phyloP scores from a whole-genome alignment of 1,140 invertebrate species.

The Penaeus indicus region DNA sequence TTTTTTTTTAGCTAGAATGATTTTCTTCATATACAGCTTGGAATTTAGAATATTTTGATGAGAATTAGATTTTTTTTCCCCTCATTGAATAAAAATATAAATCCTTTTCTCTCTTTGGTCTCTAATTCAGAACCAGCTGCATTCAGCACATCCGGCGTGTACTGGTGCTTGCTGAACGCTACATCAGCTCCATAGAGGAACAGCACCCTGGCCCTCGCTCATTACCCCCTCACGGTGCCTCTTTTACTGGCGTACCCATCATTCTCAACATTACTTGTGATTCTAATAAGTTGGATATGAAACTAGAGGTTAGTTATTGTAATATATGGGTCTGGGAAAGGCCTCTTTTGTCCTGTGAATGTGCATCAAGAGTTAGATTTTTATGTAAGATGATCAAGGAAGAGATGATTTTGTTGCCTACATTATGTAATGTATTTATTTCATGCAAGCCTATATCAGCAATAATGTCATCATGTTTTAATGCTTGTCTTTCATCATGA shows the following conservation, averaged over 20 bases:
- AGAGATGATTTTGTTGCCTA: too few relatives aligned
- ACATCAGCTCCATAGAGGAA: slow-evolving; percentile 73
- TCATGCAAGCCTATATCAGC: neutral
- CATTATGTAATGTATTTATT: too few relatives aligned
- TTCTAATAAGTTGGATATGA: slow-evolving; percentile 52
- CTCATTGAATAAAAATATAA: neutral
- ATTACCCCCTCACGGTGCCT: slow-evolving; percentile 73
- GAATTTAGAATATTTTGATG: too few relatives aligned
- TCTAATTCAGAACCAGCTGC: slow-evolving; percentile 64
- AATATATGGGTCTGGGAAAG: too few relatives aligned
- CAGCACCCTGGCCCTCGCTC: slow-evolving; percentile 70
- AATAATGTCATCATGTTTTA: neutral
- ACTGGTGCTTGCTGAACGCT: slow-evolving; percentile 72
- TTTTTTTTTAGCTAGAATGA: too few relatives aligned
- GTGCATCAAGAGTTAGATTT: too few relatives aligned
- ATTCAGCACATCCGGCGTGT: slow-evolving; percentile 73
- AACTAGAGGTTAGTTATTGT: slow-evolving; percentile 36
- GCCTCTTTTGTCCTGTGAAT: too few relatives aligned
- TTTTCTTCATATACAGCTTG: too few relatives aligned
- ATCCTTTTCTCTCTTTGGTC: slow-evolving; percentile 57
- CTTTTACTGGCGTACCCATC: slow-evolving; percentile 73
- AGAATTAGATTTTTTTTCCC: neutral
- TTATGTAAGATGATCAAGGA: too few relatives aligned
- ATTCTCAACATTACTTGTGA: slow-evolving; percentile 71
- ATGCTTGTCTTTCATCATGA: neutral